phyloP scores from a whole-genome alignment of 92 coral and sea anemone species.

The Umimayanthus kanabou region DNA sequence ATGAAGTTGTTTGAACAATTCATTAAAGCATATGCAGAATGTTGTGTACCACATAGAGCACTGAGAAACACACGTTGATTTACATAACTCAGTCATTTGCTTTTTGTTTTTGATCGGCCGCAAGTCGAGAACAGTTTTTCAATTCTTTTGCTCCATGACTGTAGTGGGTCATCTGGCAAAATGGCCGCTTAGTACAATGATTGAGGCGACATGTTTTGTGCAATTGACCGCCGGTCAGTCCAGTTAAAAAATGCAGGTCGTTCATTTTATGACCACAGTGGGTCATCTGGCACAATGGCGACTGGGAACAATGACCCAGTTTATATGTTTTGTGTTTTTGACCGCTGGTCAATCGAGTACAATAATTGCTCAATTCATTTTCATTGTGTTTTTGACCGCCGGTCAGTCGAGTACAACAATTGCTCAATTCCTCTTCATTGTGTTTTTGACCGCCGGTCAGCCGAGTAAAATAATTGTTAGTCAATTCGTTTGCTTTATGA shows the following conservation, averaged over 20 bases:
- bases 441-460: no score
- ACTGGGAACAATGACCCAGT: background rate
- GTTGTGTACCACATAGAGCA: slow-evolving; percentile 1
- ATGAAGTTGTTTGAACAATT: slow-evolving; percentile 6
- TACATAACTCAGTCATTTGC: background rate
- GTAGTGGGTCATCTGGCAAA: no score
- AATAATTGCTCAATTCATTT: background rate
- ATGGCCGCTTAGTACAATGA: no score
- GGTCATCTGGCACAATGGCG: background rate
- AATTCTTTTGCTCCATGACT: no score
- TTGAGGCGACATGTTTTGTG: background rate
- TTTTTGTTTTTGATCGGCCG: background rate
- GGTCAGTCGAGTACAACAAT: no score
- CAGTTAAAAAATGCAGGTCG: background rate
- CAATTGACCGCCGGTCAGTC: background rate
- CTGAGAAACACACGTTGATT: slow-evolving; percentile 12
- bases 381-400: no score
- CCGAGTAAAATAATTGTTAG: no score
- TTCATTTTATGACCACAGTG: background rate
- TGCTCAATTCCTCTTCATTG: no score
- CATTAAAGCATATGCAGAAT: slow-evolving; percentile 1
- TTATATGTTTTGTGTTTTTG: no score
- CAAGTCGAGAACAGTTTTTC: background rate
- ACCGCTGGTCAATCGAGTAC: slow-evolving; percentile 1
- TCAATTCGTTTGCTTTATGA: no score